A percentile compares a stretch with the other conserved stretches of the same genome.
Conservation (phyloP, 23 tunicate genomes). For the Oikopleura vanhoeffeni region DNA sequence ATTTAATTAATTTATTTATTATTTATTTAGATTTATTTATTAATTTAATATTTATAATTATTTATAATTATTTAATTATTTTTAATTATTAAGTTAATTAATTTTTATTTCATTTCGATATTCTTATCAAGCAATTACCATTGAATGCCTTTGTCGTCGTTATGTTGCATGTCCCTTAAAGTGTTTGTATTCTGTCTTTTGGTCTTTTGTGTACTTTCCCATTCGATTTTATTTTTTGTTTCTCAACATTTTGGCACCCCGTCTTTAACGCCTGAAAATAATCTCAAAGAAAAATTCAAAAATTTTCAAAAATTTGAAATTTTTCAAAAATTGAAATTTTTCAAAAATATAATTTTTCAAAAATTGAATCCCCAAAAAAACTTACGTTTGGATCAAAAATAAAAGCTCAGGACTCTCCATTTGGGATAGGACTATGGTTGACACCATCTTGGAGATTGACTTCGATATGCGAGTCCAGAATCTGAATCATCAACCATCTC, state of each 20-base stretch:
- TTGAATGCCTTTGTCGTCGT: not conserved
- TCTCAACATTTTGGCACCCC: not conserved
- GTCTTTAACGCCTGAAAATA: not conserved
- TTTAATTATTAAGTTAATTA: no score
- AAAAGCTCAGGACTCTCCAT: not conserved
- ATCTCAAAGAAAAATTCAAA: no score
- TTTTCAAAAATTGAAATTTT: no score
- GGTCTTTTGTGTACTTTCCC: constrained; percentile 4
- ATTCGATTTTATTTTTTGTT: not conserved
- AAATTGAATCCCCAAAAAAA: no score
- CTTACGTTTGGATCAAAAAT: not conserved
- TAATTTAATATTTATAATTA: no score
- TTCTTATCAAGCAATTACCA: no score
- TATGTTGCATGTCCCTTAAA: not conserved
- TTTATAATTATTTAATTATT: no score
- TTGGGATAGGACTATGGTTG: not conserved
- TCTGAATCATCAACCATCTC: constrained; percentile 1
- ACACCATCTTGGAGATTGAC: not conserved
- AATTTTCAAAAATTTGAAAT: no score
- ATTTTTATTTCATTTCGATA: no score
- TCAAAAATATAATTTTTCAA: no score
- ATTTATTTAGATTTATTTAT: no score
- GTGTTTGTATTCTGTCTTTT: not conserved
- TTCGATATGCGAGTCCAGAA: not conserved
- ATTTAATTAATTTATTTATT: no score